Evolutionary conservation across 2,888 invertebrate species (phyloP).

Genomic region (Gryllus longicercus): DNA sequence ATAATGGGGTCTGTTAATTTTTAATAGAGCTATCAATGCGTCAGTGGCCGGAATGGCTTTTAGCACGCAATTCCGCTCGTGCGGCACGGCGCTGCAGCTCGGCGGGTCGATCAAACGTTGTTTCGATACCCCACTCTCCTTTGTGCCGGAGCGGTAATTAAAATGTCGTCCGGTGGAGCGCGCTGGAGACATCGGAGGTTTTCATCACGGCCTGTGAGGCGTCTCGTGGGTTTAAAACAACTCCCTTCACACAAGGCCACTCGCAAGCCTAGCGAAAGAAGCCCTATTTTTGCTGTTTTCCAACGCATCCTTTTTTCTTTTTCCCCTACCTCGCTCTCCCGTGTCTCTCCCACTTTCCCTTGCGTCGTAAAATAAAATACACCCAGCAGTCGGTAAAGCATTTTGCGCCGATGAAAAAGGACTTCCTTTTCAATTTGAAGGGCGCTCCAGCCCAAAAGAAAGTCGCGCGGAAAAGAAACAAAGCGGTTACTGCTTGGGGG

Average conservation of each 20-base stretch:
- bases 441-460: not conserved
- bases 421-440: conserved; percentile 17
- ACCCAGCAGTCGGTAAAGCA: too few relatives aligned
- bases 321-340: too few relatives aligned
- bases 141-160: not conserved
- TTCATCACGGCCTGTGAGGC: too few relatives aligned
- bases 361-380: too few relatives aligned
- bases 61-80: not conserved
- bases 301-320: too few relatives aligned
- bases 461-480: not conserved
- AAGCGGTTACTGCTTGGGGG: not conserved
- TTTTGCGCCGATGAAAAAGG: not conserved
- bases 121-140: not conserved
- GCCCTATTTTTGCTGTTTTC: too few relatives aligned
- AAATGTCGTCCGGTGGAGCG: conserved; percentile 2
- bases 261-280: too few relatives aligned
- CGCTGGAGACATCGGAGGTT: not conserved
- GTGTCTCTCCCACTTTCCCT: too few relatives aligned
- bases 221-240: too few relatives aligned
- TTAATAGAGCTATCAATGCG: not conserved
- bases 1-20: conserved; percentile 5
- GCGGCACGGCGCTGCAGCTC: not conserved
- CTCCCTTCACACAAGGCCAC: too few relatives aligned
- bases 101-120: not conserved
- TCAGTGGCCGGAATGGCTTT: not conserved